phyloP scores from a whole-genome alignment of 1,140 invertebrate genomes.

The Zeugodacus cucurbitae region DNA sequence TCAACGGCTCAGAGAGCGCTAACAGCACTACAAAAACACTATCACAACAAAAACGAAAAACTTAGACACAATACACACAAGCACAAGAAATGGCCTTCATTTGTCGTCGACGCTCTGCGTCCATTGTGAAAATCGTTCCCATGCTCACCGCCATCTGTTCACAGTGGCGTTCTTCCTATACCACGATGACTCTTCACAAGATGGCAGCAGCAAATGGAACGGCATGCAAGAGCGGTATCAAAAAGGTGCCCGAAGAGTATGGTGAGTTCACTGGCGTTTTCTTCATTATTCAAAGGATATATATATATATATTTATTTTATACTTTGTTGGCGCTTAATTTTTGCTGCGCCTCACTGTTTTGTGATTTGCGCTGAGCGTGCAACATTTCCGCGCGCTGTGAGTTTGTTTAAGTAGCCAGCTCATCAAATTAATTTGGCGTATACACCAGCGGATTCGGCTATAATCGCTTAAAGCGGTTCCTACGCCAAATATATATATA shows the following conservation, averaged over 20 bases:
- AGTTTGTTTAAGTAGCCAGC: not conserved
- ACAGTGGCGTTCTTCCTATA: slow-evolving; percentile 83
- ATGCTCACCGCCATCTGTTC: slow-evolving; percentile 82
- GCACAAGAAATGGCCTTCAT: slow-evolving; percentile 70
- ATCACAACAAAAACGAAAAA: slow-evolving; percentile 32
- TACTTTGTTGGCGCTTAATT: not conserved
- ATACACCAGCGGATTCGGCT: too few relatives aligned
- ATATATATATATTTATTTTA: not conserved
- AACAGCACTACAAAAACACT: slow-evolving; percentile 1
- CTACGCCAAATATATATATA: too few relatives aligned
- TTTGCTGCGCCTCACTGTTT: not conserved
- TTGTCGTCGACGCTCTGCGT: slow-evolving; percentile 79
- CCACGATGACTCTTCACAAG: slow-evolving; percentile 74
- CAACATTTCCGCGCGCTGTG: not conserved
- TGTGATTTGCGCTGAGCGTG: not conserved
- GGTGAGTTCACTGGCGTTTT: slow-evolving; percentile 41
- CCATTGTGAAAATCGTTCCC: slow-evolving; percentile 83
- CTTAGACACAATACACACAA: slow-evolving; percentile 1
- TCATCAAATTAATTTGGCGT: too few relatives aligned
- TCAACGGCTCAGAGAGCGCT: not conserved
- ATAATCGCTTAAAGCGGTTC: too few relatives aligned
- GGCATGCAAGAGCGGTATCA: slow-evolving; percentile 46
- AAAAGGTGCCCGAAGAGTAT: slow-evolving; percentile 40
- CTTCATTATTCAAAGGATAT: not conserved
- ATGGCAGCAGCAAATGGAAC: slow-evolving; percentile 47